Evolutionary conservation across 2,888 invertebrate species (phyloP).

Genomic region (Volucella inanis): DNA sequence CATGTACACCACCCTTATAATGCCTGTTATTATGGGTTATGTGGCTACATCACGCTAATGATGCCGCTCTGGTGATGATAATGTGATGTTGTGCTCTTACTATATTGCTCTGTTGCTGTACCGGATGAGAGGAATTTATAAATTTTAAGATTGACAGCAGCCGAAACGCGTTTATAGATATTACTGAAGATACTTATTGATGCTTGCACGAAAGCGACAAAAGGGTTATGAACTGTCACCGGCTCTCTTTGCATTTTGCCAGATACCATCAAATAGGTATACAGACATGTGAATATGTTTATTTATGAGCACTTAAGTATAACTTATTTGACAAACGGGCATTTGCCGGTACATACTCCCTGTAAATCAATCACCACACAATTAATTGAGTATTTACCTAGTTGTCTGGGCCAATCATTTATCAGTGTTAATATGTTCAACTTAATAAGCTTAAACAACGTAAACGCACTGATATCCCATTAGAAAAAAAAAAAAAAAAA

Average conservation of each 20-base stretch:
- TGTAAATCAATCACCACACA: slow-evolving; percentile 56
- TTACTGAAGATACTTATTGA: slow-evolving; percentile 47
- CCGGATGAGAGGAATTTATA: slow-evolving; percentile 74
- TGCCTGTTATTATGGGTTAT: slow-evolving; percentile 72
- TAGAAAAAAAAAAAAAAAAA: slow-evolving; percentile 3
- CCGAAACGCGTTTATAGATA: slow-evolving; percentile 53
- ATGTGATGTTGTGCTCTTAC: slow-evolving; percentile 39
- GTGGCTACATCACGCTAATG: slow-evolving; percentile 73
- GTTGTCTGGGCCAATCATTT: slow-evolving; percentile 58
- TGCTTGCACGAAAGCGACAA: slow-evolving; percentile 62
- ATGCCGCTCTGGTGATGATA: slow-evolving; percentile 59
- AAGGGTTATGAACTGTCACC: slow-evolving; percentile 53
- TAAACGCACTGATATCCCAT: slow-evolving; percentile 42
- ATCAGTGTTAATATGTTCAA: slow-evolving; percentile 68
- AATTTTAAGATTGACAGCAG: slow-evolving; percentile 70
- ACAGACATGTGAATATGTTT: too few relatives aligned
- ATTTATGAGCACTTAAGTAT: too few relatives aligned
- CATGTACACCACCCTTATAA: slow-evolving; percentile 71
- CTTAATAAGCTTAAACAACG: slow-evolving; percentile 57
- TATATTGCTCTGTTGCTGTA: slow-evolving; percentile 46
- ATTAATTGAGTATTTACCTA: slow-evolving; percentile 70
- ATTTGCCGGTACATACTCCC: neutral
- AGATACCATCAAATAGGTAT: neutral
- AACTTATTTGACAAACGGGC: too few relatives aligned
- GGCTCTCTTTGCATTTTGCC: slow-evolving; percentile 19